Evolutionary conservation across 1,140 invertebrate species (phyloP), one percentile per base, ranked within the genome.

Genomic region (Brachystomella parvula): DNA sequence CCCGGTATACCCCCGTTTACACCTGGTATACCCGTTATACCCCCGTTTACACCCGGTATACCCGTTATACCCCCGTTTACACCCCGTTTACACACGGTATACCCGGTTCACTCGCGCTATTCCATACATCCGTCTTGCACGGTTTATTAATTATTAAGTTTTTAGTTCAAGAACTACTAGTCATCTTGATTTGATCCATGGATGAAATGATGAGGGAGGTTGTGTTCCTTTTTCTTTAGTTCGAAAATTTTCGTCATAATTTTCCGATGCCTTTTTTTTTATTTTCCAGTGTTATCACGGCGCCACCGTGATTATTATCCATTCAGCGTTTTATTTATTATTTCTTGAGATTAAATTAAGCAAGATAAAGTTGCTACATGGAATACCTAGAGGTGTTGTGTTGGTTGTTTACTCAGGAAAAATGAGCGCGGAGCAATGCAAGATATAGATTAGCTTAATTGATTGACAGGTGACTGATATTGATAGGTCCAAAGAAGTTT

Each of bases 141-240:
- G n/a, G n/a, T n/a, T n/a, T n/a, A n/a, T n/a, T n/a, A n/a, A n/a
- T n/a, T n/a, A n/a, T n/a, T n/a, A n/a, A n/a, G n/a, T n/a, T n/a
- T n/a, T n/a, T n/a, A n/a, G n/a, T n/a, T n/a, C n/a, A n/a, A n/a
- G n/a, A n/a, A n/a, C n/a, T n/a, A n/a, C n/a, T n/a, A n/a, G n/a
- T n/a, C n/a, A n/a, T n/a, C n/a, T n/a, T n/a, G n/a, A n/a, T n/a
- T n/a, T n/a, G n/a, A n/a, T n/a, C n/a, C n/a, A n/a, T n/a, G n/a
- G n/a, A n/a, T 98, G 94, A 94, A 81, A 86, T 56, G 92, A 91
- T 67, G 98, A 98, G 94, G 94, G 85, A 3, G 85, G 85, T 75
- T 39, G 19, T 9, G 19, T 39, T 39, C 35, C 35, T 39, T 6
- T 39, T 39, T 19, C 35, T 39, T 39, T 9, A 39, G 6, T 39